These are phyloP conservation scores for Petroica traversi DNA, from an alignment of 2,113 vertebrate genomes.

Conservation along the genomic window DNA sequence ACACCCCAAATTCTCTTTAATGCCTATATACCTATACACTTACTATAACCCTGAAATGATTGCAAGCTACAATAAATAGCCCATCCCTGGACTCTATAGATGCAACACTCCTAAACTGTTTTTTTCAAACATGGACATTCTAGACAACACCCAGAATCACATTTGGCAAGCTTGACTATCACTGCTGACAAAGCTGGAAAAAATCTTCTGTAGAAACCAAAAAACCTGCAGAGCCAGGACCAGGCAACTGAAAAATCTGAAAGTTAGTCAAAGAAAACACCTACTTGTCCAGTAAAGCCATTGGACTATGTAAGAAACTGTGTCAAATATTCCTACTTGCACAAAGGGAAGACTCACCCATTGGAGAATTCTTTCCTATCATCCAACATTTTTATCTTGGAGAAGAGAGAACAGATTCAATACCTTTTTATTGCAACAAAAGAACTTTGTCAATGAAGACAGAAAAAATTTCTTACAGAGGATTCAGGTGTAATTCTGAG, in stretches of 20 bases:
- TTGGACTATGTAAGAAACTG: fast-evolving
- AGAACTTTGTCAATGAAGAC: background rate
- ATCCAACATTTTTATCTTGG: background rate
- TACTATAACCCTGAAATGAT: background rate
- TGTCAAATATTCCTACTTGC: background rate
- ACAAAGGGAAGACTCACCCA: background rate
- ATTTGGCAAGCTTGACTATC: background rate
- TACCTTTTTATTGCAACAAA: background rate
- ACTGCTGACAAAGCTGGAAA: background rate
- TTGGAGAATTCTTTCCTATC: background rate
- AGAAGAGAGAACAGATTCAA: background rate
- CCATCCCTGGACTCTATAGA: background rate
- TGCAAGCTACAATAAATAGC: background rate
- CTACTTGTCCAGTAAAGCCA: background rate
- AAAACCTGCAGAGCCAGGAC: background rate
- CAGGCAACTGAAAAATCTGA: background rate
- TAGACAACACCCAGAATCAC: background rate
- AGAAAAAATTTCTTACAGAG: background rate
- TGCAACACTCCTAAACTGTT: background rate
- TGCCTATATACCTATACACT: background rate
- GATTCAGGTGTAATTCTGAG: background rate
- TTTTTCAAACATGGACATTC: background rate
- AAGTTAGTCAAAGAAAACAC: background rate
- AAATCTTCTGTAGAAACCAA: background rate
- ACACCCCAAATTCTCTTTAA: background rate